Base-by-base conservation (phyloP, 2,888 invertebrate genomes). In the Cremastinae sp. region DNA sequence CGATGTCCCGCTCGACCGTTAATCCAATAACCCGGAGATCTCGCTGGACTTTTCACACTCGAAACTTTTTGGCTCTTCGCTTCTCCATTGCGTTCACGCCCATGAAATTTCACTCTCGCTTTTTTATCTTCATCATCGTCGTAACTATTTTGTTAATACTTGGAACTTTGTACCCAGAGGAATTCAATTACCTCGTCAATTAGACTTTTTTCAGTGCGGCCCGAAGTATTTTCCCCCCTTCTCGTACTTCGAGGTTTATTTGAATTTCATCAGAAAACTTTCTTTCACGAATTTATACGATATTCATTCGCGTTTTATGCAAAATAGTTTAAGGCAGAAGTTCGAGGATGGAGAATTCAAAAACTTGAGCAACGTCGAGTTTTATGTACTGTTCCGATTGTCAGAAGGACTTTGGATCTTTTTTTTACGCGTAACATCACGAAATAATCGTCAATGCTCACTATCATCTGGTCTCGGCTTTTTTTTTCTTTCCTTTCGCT, bases 1-100 rank as follows among this genome's bases (percentile, higher is more conserved):
- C 70, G 51, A 53, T 70, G 70, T 54, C 61, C 61, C 75, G 49
- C 36, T 68, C 53, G 16, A 38, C 49, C 45, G 49, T 20, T 49
- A 66, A 66, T 10, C 51, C 22, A 14, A 41, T 38, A 22, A 53
- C 54, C 45, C 20, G 16, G 22, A 38, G n/a, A 36, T 22, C 58
- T 16, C 36, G n/a, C 49, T 14, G 16, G 5, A n/a, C n/a, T n/a
- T n/a, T n/a, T n/a, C n/a, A n/a, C n/a, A n/a, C n/a, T 45, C 12
- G 18, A 18, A 61, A 54, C 54, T 54, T 22, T n/a, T 14, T 20
- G 18, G 47, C 61, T 28, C 45, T 28, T 43, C 38, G 18, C 36
- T 12, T 43, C 61, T 45, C 47, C 16, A 10, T 51, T 58, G 18
- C 38, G 3, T 36, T 22, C 28, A 8, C 1, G 38, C 3, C 14